These are phyloP conservation scores for Oikopleura dioica DNA, from an alignment of 23 tunicate species.

Conservation along the genomic window DNA sequence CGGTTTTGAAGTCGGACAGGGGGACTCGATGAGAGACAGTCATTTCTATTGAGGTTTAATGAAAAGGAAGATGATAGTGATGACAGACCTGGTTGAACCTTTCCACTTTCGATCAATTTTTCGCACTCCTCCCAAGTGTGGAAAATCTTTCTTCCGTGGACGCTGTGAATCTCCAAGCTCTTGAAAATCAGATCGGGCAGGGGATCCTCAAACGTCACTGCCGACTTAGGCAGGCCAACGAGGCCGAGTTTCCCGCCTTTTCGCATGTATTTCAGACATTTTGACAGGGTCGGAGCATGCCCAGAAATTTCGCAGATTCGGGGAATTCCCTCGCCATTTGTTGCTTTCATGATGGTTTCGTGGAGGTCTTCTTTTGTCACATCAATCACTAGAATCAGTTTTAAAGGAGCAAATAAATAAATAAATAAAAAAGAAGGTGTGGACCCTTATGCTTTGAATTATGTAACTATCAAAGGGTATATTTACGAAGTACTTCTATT, in stretches of 20 bases:
- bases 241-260: slow-evolving; percentile 71
- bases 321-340: slow-evolving; percentile 61
- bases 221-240: slow-evolving; percentile 50
- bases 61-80: background rate
- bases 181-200: slow-evolving; percentile 74
- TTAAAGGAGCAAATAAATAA: too few species aligned
- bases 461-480: too few species aligned
- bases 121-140: slow-evolving; percentile 95
- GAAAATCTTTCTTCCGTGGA: slow-evolving; percentile 84
- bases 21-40: slow-evolving; percentile 52
- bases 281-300: slow-evolving; percentile 34
- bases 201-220: slow-evolving; percentile 48
- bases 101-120: slow-evolving; percentile 33
- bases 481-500: too few species aligned
- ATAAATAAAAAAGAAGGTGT: too few species aligned
- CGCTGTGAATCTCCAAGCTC: slow-evolving; percentile 40
- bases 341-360: slow-evolving; percentile 32
- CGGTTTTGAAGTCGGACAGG: slow-evolving; percentile 28
- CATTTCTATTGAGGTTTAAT: background rate
- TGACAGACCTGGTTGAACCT: slow-evolving; percentile 13
- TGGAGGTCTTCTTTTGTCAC: slow-evolving; percentile 22
- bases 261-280: slow-evolving; percentile 51
- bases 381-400: slow-evolving; percentile 5
- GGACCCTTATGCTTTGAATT: too few species aligned
- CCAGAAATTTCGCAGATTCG: slow-evolving; percentile 92